A percentile compares a stretch with the other conserved stretches of the same genome.
phyloP scores from a whole-genome alignment of 2,113 vertebrate species.

The Pristiophorus japonicus region DNA sequence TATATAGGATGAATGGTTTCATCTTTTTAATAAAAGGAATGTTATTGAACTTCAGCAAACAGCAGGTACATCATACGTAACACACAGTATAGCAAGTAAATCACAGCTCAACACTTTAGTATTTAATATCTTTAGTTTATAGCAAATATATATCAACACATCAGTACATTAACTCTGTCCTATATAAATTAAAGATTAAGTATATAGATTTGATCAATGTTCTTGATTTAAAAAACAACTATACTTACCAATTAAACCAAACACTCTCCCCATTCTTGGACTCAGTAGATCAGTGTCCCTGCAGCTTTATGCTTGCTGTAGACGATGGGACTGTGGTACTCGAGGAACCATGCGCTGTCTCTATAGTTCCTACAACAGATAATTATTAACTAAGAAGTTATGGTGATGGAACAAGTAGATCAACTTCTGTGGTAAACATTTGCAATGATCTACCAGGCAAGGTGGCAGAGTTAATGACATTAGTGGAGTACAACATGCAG shows the following conservation, averaged over 20 bases:
- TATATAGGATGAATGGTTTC: background rate
- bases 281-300: background rate
- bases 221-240: background rate
- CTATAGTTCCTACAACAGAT: background rate
- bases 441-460: background rate
- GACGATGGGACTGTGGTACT: background rate
- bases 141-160: background rate
- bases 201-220: background rate
- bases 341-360: background rate
- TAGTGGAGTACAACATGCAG: background rate
- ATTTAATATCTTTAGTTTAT: background rate
- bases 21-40: background rate
- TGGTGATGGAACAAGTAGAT: background rate
- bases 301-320: background rate
- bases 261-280: background rate
- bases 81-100: background rate
- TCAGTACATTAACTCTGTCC: background rate
- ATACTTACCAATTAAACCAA: slow-evolving; percentile 11
- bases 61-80: background rate
- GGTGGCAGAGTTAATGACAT: background rate
- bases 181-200: background rate
- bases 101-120: background rate
- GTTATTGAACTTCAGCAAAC: background rate
- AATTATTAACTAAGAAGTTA: slow-evolving; percentile 10
- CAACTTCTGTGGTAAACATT: background rate